Percentiles rank a stretch among this genome's conserved stretches.
phyloP scores from a whole-genome alignment of 2,797 vertebrate species.

The Poeciliopsis infans region DNA sequence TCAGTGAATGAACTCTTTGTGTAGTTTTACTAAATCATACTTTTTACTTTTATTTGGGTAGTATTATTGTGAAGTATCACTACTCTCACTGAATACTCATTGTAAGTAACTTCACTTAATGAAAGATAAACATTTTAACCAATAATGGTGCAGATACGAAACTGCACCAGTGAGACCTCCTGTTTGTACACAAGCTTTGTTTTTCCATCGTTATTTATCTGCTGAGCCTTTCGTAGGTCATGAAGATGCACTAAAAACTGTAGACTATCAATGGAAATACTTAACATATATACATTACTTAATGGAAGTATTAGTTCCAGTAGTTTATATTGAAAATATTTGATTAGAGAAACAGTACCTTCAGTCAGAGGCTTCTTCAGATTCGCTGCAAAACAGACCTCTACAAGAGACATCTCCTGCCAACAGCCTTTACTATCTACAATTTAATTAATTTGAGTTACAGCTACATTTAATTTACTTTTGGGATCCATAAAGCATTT shows the following conservation, averaged over 20 bases:
- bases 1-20: background rate
- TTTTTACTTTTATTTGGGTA: background rate
- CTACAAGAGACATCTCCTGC: too few species aligned
- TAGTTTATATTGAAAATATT: background rate
- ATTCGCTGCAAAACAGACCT: too few species aligned
- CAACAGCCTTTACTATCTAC: too few species aligned
- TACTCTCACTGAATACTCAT: background rate
- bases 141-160: background rate
- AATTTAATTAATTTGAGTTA: too few species aligned
- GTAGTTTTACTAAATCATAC: background rate
- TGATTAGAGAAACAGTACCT: too few species aligned
- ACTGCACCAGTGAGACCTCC: background rate
- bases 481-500: too few species aligned
- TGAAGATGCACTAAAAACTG: background rate
- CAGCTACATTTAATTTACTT: too few species aligned
- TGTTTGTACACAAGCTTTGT: background rate
- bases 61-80: background rate
- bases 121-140: background rate
- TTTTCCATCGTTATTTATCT: background rate
- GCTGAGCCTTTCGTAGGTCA: background rate
- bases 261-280: background rate
- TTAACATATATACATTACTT: background rate
- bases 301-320: background rate
- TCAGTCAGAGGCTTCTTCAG: too few species aligned
- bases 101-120: background rate